Percentiles rank a stretch among this genome's conserved stretches.
Conservation (phyloP, 1,140 invertebrate genomes). For the Rhyzopertha dominica region DNA sequence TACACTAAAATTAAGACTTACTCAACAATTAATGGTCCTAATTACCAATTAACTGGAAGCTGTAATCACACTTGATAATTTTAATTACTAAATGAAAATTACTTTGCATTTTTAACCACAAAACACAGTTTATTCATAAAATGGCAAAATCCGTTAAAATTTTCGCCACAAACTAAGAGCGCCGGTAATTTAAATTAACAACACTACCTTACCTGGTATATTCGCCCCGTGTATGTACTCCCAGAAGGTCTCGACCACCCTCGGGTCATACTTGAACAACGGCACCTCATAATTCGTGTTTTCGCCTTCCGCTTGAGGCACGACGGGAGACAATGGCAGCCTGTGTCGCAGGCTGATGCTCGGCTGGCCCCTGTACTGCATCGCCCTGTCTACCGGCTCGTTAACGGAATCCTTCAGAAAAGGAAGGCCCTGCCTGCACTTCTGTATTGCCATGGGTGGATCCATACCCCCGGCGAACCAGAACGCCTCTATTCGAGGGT, state of each 20-base stretch:
- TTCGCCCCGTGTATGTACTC: conserved; percentile 59
- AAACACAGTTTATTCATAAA: too few relatives aligned
- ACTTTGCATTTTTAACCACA: too few relatives aligned
- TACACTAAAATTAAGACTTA: too few relatives aligned
- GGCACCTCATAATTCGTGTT: conserved; percentile 54
- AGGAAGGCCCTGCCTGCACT: conserved; percentile 21
- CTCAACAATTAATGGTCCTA: too few relatives aligned
- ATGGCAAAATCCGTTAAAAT: too few relatives aligned
- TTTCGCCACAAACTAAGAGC: too few relatives aligned
- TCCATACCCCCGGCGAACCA: conserved; percentile 70
- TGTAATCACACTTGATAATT: too few relatives aligned
- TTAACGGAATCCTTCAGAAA: conserved; percentile 46
- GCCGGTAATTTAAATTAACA: not conserved
- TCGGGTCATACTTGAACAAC: conserved; percentile 54
- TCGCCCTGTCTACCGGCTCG: conserved; percentile 55
- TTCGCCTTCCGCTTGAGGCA: conserved; percentile 52
- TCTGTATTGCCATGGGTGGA: conserved; percentile 47
- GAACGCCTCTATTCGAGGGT: conserved; percentile 72
- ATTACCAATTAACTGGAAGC: too few relatives aligned
- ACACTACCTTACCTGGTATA: conserved; percentile 60
- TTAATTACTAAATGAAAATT: too few relatives aligned
- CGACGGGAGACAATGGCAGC: conserved; percentile 58
- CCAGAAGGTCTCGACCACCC: conserved; percentile 50
- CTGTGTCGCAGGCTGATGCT: conserved; percentile 59
- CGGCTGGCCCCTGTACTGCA: conserved; percentile 64